Conservation (phyloP, 1,140 invertebrate species). For the Drosophila rhopaloa region DNA sequence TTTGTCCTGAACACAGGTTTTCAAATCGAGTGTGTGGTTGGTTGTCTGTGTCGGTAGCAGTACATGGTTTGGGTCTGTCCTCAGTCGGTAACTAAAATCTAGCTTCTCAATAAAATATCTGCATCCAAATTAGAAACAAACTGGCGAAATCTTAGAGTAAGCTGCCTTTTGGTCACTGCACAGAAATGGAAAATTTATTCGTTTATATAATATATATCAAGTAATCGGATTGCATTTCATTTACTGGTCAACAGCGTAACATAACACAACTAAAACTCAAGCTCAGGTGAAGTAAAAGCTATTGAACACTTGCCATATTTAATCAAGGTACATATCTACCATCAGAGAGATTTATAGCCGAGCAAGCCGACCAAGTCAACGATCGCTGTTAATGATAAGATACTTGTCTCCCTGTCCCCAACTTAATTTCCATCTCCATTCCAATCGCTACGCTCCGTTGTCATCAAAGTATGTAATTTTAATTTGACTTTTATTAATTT, state of each 20-base stretch:
- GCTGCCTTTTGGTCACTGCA: conserved; percentile 1
- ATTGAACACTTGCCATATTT: neutral
- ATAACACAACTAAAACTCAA: neutral
- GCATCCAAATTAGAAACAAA: neutral
- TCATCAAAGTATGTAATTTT: conserved; percentile 59
- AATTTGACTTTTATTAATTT: conserved; percentile 80
- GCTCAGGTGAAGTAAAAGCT: neutral
- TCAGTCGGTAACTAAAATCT: conserved; percentile 18
- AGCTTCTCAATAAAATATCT: neutral
- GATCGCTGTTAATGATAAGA: conserved; percentile 24
- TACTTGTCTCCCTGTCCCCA: conserved; percentile 18
- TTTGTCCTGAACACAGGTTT: conserved; percentile 47
- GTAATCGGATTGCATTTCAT: no score
- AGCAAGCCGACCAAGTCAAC: conserved; percentile 15
- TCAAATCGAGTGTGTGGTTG: conserved; percentile 34
- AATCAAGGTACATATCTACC: neutral
- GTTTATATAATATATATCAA: neutral
- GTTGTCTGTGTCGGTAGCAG: conserved; percentile 22
- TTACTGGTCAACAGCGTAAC: no score
- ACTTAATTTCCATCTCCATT: conserved; percentile 1
- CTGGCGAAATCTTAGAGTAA: neutral
- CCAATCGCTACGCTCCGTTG: conserved; percentile 32
- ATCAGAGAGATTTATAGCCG: conserved; percentile 5
- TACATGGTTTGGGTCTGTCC: conserved; percentile 10
- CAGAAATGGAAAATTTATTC: conserved; percentile 1